Base-by-base conservation (phyloP, 2,888 invertebrate species). In the Gandaritis pyraliata region DNA sequence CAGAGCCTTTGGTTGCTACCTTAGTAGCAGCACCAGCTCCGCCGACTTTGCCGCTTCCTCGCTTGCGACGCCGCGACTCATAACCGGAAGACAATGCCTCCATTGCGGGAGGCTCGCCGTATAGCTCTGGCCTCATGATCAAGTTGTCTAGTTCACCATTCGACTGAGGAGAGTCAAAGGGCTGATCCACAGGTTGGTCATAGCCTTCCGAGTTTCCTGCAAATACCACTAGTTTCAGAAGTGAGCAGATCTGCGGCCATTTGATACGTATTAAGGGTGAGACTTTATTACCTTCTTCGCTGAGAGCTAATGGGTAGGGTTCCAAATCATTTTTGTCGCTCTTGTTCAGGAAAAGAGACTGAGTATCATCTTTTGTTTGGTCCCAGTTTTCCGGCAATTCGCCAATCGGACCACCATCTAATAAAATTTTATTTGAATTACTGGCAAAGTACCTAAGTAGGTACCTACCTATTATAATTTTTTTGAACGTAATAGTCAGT, bases 121-220 rank as follows among this genome's bases (percentile, higher is more conserved):
- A 94, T 64, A 94, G 72, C 74, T 94, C 94, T 10, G 94, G 93
- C 71, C 94, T 93, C 88, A 94, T 90, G 61, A 94, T 93, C 47
- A 94, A 93, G 73, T 94, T 94, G 75, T 94, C 94, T 38, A 94
- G 80, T 66, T 89, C 90, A 7, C 88, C 88, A 51, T 80, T 89
- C 0, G 88, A 78, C 61, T 86, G 85, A 1, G 86, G 80, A 15
- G 85, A 77, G 63, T 90, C 89, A 70, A 82, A 90, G 43, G 88
- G 83, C 65, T 88, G 90, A 56, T 90, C 90, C 36, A 88, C 81
- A 36, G 80, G 80, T 61, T 88, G 90, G 59, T 90, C 92, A 68
- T 83, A 92, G 8, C 86, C 88, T 70, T 92, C 91, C 1, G 83
- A 80, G 72, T 90, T 90, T 30, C 91, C 92, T 92, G 80, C 23